Conservation (phyloP, 2,113 vertebrate species). For the Campylomormyrus tamandua region DNA sequence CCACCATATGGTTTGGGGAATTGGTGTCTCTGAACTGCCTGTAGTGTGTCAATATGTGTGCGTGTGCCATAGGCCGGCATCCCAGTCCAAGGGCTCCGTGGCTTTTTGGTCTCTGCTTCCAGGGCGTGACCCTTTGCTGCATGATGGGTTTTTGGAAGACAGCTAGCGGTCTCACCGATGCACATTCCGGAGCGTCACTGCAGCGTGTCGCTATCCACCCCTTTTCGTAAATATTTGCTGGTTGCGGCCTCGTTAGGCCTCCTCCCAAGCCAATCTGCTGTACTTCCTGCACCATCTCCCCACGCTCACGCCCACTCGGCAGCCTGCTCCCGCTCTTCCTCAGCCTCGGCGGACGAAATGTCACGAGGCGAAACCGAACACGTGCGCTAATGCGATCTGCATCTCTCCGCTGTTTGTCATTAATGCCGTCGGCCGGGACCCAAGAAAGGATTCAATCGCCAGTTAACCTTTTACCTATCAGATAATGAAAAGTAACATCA, state of each 20-base stretch:
- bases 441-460: neutral
- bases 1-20: neutral
- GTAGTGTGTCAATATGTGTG: neutral
- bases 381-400: neutral
- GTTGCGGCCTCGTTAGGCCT: neutral
- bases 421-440: neutral
- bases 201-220: neutral
- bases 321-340: neutral
- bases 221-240: neutral
- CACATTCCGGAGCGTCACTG: neutral
- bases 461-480: neutral
- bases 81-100: neutral
- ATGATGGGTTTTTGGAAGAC: neutral
- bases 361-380: neutral
- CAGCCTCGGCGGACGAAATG: neutral
- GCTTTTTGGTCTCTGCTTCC: neutral
- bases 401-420: neutral
- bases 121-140: neutral
- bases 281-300: neutral
- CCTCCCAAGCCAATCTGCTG: constrained; percentile 1
- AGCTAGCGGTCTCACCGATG: neutral
- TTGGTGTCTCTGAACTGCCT: neutral
- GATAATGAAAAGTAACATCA: neutral
- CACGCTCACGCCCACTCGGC: neutral
- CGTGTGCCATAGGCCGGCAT: neutral